Evolutionary conservation across 1,140 invertebrate genomes (phyloP).

Genomic region (Magallana gigas): DNA sequence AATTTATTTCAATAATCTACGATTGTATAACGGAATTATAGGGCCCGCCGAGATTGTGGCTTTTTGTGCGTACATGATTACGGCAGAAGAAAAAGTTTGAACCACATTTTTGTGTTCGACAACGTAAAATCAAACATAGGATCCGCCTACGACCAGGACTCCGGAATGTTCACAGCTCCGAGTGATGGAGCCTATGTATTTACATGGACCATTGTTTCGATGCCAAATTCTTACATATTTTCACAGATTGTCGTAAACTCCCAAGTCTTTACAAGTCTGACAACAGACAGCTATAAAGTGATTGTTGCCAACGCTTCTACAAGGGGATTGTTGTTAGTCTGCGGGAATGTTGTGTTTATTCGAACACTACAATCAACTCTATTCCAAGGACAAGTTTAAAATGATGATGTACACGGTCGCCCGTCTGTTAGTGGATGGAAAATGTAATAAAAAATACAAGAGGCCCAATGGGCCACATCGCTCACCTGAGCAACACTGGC

Average conservation of each 20-base stretch:
- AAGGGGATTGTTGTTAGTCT: not conserved
- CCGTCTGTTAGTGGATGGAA: not conserved
- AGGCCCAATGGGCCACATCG: too few species aligned
- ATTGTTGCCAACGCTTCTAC: not conserved
- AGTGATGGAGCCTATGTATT: slow-evolving; percentile 18
- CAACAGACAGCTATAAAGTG: not conserved
- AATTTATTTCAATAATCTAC: too few species aligned
- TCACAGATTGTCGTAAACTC: slow-evolving; percentile 35
- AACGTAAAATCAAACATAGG: slow-evolving; percentile 41
- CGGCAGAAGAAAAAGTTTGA: not conserved
- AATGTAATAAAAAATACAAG: not conserved
- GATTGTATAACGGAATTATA: too few species aligned
- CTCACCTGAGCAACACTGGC: too few species aligned
- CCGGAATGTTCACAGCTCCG: slow-evolving; percentile 41
- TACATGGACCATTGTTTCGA: not conserved
- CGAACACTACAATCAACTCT: not conserved
- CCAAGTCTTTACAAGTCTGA: not conserved
- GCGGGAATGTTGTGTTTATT: slow-evolving; percentile 28
- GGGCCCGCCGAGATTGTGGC: not conserved
- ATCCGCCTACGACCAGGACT: not conserved
- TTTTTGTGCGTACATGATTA: slow-evolving; percentile 28
- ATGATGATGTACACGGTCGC: not conserved
- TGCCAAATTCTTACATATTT: not conserved
- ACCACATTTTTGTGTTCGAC: slow-evolving; percentile 32
- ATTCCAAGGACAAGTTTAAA: not conserved